Evolutionary conservation across 2,113 vertebrate genomes (phyloP), one percentile per base, ranked within the genome.

Genomic region (Vidua macroura): DNA sequence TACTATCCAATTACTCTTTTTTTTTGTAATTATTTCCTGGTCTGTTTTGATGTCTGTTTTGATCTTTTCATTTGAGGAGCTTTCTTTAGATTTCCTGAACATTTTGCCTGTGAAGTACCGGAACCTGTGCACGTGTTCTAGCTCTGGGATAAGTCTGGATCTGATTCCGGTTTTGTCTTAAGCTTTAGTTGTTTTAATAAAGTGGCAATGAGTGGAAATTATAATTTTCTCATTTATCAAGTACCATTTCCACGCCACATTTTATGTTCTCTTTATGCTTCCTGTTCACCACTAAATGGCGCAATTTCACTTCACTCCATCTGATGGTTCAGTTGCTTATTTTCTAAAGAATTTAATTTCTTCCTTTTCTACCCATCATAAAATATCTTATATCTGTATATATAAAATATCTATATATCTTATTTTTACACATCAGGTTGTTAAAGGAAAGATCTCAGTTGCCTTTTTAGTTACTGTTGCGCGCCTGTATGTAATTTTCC

Each of bases 121-220:
- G 21, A 80, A 73, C 17, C 11, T 35, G 9, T 24, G 25, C 33
- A 21, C 1, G 0, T 0, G 0, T 37, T 35, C 14, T 44, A 64
- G 30, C 19, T 68, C 28, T 4, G 33, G 13, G 31, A 2, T 56
- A 44, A 68, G 7, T 43, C 44, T 58, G 19, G n/a, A 31, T 70
- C 69, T 63, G 35, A 44, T n/a, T 77, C 16, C 30, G 6, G 0
- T 66, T 82, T 82, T 82, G 25, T 63, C 33, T 88, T 87, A 59
- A 91, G 70, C 10, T 62, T 84, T 7, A 52, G n/a, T 55, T 44
- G 19, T 37, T 19, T 46, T 87, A 58, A 46, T 59, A 43, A 84
- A 84, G 25, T 81, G 7, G 0, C 16, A 86, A 27, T 62, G 25
- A 66, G 33, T 41, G 10, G 13, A 43, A 78, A n/a, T 70, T 18